Conservation (phyloP, 2,113 vertebrate genomes). For the Paratilapia polleni region DNA sequence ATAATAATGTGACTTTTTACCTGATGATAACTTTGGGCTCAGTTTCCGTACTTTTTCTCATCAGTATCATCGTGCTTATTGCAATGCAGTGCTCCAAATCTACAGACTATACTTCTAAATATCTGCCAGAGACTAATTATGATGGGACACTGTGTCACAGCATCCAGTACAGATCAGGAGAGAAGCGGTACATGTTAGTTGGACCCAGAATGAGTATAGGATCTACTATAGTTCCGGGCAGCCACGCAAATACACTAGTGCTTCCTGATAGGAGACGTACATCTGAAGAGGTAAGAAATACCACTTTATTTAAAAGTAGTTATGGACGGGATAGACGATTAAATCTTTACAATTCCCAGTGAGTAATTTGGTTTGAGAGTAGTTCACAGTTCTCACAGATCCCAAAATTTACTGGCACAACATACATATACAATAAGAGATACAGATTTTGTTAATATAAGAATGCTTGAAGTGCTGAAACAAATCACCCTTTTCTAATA, state of each 20-base stretch:
- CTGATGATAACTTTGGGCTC: no score
- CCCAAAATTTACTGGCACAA: neutral
- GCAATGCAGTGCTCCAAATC: no score
- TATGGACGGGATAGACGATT: no score
- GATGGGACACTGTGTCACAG: no score
- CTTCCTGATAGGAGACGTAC: slow-evolving; percentile 13
- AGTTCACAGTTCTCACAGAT: neutral
- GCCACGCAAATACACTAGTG: slow-evolving; percentile 67
- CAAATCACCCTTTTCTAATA: neutral
- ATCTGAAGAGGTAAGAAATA: slow-evolving; percentile 36
- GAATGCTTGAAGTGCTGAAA: neutral
- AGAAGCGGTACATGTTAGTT: slow-evolving; percentile 48
- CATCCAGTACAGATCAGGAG: slow-evolving; percentile 56
- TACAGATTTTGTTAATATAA: neutral
- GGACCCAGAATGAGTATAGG: slow-evolving; percentile 61
- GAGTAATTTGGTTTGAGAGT: neutral
- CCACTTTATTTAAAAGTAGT: neutral
- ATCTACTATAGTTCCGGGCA: slow-evolving; percentile 56
- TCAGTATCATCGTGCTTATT: slow-evolving; percentile 58
- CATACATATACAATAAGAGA: neutral
- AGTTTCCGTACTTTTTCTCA: slow-evolving; percentile 55
- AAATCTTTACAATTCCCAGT: no score
- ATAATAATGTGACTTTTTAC: no score
- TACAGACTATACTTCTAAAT: no score
- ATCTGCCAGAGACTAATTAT: no score